These are phyloP conservation scores for Thera britannica DNA, from an alignment of 2,888 invertebrate genomes.

Conservation along the genomic window DNA sequence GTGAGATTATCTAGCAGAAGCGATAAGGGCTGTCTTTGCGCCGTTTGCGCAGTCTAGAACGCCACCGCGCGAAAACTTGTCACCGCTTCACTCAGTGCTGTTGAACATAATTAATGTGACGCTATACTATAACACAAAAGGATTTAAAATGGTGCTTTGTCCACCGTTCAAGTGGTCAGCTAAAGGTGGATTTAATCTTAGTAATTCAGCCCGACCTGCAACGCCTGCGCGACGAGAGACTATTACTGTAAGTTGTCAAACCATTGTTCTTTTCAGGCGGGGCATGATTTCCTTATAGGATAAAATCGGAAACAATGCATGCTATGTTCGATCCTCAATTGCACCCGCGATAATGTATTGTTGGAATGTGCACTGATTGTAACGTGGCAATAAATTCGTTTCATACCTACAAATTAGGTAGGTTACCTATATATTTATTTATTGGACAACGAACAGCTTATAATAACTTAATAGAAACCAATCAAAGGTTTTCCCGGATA, in stretches of 20 bases:
- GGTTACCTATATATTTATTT: too few relatives aligned
- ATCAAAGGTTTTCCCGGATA: too few relatives aligned
- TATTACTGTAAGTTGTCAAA: slow-evolving; percentile 65
- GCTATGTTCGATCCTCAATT: slow-evolving; percentile 1
- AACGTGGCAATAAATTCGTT: slow-evolving; percentile 11
- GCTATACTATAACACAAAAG: slow-evolving; percentile 34
- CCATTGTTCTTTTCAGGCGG: slow-evolving; percentile 18
- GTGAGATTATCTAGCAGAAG: slow-evolving; percentile 72
- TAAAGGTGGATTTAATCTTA: slow-evolving; percentile 71
- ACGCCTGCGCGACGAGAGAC: slow-evolving; percentile 61
- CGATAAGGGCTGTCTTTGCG: slow-evolving; percentile 73
- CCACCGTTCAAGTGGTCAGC: slow-evolving; percentile 75
- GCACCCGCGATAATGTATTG: slow-evolving; percentile 1
- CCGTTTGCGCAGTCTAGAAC: slow-evolving; percentile 62
- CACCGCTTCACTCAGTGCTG: slow-evolving; percentile 41
- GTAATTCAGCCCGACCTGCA: slow-evolving; percentile 48
- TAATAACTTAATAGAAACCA: too few relatives aligned
- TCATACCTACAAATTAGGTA: neutral
- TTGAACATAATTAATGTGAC: slow-evolving; percentile 31
- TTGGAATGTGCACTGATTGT: neutral
- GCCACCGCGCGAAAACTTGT: slow-evolving; percentile 75
- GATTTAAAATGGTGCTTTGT: slow-evolving; percentile 71
- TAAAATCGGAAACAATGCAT: slow-evolving; percentile 9
- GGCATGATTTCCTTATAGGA: neutral
- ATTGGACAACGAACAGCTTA: too few relatives aligned